Evolutionary conservation across 2,113 vertebrate genomes (phyloP).

Genomic region (Clinocottus analis): DNA sequence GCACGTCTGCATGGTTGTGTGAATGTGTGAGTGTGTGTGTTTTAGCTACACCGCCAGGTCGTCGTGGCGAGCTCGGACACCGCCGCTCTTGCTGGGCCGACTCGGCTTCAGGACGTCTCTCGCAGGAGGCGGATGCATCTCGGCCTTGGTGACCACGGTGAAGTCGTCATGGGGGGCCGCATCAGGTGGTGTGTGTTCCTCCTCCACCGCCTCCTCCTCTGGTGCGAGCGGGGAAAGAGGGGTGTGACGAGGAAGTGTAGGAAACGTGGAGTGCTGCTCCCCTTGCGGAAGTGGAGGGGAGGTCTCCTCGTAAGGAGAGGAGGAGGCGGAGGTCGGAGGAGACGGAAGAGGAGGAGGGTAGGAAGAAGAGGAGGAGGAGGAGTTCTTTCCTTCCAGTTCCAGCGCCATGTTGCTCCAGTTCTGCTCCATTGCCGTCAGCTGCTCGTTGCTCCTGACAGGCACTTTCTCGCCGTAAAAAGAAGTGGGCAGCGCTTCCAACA

Average conservation of each 20-base stretch:
- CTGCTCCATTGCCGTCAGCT: conserved; percentile 75
- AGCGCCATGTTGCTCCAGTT: conserved; percentile 85
- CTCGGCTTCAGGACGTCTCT: conserved; percentile 82
- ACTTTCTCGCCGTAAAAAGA: conserved; percentile 68
- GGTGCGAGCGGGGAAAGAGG: conserved; percentile 62
- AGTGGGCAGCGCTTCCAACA: conserved; percentile 53
- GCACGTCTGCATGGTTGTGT: conserved; percentile 25
- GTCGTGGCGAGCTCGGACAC: conserved; percentile 85
- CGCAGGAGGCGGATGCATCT: conserved; percentile 85
- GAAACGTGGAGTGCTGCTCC: conserved; percentile 69
- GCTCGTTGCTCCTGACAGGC: conserved; percentile 69
- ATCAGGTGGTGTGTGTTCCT: conserved; percentile 53
- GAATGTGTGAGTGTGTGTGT: conserved; percentile 36
- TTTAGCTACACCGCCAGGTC: conserved; percentile 90
- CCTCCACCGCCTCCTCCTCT: conserved; percentile 34
- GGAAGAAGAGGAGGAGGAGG: conserved; percentile 43
- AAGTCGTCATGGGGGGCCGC: conserved; percentile 33
- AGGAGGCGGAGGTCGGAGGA: conserved; percentile 55
- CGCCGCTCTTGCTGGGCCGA: conserved; percentile 85
- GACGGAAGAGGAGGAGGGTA: conserved; percentile 66
- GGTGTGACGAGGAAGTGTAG: conserved; percentile 63
- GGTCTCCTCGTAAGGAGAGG: conserved; percentile 70
- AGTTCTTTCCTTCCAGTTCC: conserved; percentile 77
- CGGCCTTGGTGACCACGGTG: conserved; percentile 79
- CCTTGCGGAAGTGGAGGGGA: conserved; percentile 28